Base-by-base conservation (phyloP, 1,140 invertebrate genomes). In the Ceratitis capitata region DNA sequence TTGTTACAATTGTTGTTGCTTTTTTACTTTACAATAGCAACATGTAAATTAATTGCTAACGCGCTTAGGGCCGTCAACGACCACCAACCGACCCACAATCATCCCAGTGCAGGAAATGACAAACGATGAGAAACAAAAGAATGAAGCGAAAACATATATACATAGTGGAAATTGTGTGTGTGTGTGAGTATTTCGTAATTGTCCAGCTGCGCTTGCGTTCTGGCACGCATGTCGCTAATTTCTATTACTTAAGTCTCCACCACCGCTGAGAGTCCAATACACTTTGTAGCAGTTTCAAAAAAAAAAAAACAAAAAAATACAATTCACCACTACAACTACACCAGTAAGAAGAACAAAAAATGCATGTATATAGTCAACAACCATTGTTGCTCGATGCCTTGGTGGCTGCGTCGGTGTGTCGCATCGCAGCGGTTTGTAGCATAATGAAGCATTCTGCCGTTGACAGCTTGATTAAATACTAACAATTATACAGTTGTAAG, bases 141-240 rank as follows among this genome's bases (percentile, higher is more conserved):
- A 39, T 16, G 26, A 64, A 19, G 6, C 16, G 39, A 69, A 32
- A 69, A 61, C 51, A 61, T 4, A 45, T 9, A 42, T n/a, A n/a
- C n/a, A n/a, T n/a, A 45, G 9, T 47, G 9, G 12, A 7, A 23
- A 19, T 45, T 45, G 69, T 45, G 69, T 35, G 69, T 78, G 69
- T 45, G n/a, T n/a, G n/a, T n/a, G n/a, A 42, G 14, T 56, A n/a
- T 23, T 23, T n/a, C 45, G 39, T 45, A 45, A 39, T 32, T 39
- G n/a, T 78, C 69, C 69, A 78, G 39, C 69, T 45, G 69, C 35
- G 35, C 39, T 78, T 78, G 69, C 39, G 14, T 3, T n/a, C 69
- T 78, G 69, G 69, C 69, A 78, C 69, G 69, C 69, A 78, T 78
- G 69, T 78, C 69, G 39, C 69, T 78, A 78, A 78, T 78, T 78